A percentile compares a stretch with the other conserved stretches of the same genome.
Conservation (phyloP, 2,888 invertebrate genomes). For the Apamea crenata region DNA sequence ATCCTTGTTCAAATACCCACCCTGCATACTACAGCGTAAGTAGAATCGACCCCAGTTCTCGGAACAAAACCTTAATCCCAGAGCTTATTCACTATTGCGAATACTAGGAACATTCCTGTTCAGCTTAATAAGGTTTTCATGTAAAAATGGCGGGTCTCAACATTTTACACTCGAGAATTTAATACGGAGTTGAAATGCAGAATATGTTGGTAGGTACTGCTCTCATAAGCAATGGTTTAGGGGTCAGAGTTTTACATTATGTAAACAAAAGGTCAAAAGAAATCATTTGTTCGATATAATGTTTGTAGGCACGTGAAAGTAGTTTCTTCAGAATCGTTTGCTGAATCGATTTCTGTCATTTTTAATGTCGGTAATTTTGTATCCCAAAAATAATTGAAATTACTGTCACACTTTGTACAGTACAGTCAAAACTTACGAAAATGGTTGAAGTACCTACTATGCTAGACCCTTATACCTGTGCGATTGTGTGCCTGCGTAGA, state of each 20-base stretch:
- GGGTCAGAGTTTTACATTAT: background rate
- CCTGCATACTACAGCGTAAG: background rate
- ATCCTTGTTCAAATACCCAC: background rate
- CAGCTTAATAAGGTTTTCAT: conserved; percentile 26
- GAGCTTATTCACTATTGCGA: conserved; percentile 1
- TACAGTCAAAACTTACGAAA: too few relatives aligned
- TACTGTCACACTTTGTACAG: too few relatives aligned
- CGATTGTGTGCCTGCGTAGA: too few relatives aligned
- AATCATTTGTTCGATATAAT: background rate
- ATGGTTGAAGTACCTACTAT: too few relatives aligned
- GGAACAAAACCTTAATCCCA: conserved; percentile 7
- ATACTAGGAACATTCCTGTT: conserved; percentile 27
- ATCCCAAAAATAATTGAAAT: too few relatives aligned
- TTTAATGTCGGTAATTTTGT: too few relatives aligned
- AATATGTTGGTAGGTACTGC: background rate
- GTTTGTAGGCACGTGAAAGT: background rate
- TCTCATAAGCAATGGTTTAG: background rate
- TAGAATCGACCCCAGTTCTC: conserved; percentile 21
- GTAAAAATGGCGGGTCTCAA: conserved; percentile 3
- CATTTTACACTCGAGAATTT: conserved; percentile 24
- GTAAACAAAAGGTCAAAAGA: background rate
- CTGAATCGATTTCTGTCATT: too few relatives aligned
- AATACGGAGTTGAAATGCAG: conserved; percentile 12
- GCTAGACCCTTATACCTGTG: too few relatives aligned
- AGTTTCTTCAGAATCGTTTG: too few relatives aligned